Conservation (phyloP, 2,888 invertebrate genomes). For the Plutella xylostella region DNA sequence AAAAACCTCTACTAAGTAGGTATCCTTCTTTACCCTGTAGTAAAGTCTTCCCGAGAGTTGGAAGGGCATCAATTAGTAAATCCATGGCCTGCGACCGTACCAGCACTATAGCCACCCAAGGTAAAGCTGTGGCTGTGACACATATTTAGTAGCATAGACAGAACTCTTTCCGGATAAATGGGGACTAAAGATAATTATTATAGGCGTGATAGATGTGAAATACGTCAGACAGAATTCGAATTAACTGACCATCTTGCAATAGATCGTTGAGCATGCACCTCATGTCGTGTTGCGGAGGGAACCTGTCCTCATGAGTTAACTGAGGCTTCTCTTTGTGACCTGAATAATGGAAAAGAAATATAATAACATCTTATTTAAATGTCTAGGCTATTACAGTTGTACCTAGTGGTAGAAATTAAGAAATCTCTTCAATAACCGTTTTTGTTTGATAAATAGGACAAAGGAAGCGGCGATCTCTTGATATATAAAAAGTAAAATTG, state of each 20-base stretch:
- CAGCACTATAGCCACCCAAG: neutral
- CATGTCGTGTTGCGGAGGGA: conserved; percentile 38
- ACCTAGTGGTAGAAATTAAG: neutral
- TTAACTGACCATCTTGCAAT: conserved; percentile 36
- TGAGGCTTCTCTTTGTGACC: conserved; percentile 20
- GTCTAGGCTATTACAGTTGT: neutral
- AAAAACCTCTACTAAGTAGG: too few relatives aligned
- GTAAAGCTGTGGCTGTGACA: neutral
- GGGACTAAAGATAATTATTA: neutral
- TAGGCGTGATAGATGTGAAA: neutral
- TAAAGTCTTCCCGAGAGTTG: too few relatives aligned
- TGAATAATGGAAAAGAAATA: conserved; percentile 14
- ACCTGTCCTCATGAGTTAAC: conserved; percentile 27
- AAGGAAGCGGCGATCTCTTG: neutral
- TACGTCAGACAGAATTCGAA: neutral
- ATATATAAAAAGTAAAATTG: neutral
- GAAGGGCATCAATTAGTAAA: too few relatives aligned
- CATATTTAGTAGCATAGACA: too few relatives aligned
- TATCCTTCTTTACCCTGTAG: too few relatives aligned
- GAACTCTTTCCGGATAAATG: neutral
- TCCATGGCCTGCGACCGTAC: too few relatives aligned
- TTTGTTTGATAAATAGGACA: neutral
- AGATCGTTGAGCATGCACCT: conserved; percentile 34
- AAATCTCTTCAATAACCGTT: neutral
- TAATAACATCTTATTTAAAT: neutral